These are phyloP conservation scores for Drusus annulatus DNA, from an alignment of 1,140 invertebrate genomes.

Conservation along the genomic window DNA sequence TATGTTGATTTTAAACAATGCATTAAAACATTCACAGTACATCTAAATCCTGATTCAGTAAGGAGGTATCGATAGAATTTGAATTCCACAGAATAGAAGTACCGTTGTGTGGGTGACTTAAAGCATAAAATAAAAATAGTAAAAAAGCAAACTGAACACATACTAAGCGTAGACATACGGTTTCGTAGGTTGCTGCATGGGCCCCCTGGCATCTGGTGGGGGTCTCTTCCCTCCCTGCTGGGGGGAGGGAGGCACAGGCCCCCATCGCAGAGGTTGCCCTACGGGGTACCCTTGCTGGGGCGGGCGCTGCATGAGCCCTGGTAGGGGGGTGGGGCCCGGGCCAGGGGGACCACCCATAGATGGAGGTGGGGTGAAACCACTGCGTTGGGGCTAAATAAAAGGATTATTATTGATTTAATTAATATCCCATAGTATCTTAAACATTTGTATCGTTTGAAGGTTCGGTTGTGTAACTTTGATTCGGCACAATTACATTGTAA, in stretches of 20 bases:
- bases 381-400: conserved; percentile 59
- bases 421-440: too few species aligned
- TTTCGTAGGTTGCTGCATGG: conserved; percentile 76
- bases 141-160: conserved; percentile 59
- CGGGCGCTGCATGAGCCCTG: conserved; percentile 72
- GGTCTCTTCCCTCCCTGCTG: conserved; percentile 73
- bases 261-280: conserved; percentile 73
- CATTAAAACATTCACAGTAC: too few species aligned
- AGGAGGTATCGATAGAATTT: not conserved
- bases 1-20: not conserved
- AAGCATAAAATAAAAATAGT: conserved; percentile 53
- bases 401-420: too few species aligned
- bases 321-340: conserved; percentile 53
- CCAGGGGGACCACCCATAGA: conserved; percentile 46
- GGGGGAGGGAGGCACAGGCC: conserved; percentile 71
- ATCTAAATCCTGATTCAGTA: not conserved
- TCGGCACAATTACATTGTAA: too few species aligned
- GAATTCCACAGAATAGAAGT: not conserved
- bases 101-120: conserved; percentile 33
- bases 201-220: conserved; percentile 70
- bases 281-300: conserved; percentile 66
- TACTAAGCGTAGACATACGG: conserved; percentile 69
- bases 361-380: conserved; percentile 60
- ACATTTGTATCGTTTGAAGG: too few species aligned
- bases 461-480: too few species aligned